Conservation (phyloP, 2,888 invertebrate species). For the Eupithecia tripunctaria region DNA sequence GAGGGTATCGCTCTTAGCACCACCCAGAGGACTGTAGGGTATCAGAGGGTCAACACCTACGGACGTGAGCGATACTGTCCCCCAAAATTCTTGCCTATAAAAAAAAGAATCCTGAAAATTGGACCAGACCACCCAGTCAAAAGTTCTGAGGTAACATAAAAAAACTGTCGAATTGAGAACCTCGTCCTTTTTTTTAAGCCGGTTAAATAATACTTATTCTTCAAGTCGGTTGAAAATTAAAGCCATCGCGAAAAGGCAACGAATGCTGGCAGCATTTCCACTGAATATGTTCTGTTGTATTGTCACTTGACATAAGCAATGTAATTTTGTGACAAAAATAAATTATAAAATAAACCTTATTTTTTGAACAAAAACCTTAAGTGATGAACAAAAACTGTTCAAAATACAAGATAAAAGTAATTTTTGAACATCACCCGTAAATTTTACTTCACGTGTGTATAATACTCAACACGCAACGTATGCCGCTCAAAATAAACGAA, state of each 20-base stretch:
- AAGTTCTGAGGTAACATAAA: no score
- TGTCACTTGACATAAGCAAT: neutral
- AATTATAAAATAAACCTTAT: neutral
- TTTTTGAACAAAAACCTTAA: neutral
- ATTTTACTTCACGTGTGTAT: conserved; percentile 42
- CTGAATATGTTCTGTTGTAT: neutral
- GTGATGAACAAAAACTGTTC: neutral
- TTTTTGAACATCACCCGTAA: conserved; percentile 10
- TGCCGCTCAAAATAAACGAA: conserved; percentile 53
- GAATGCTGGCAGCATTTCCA: neutral
- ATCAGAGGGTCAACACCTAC: no score
- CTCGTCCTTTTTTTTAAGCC: neutral
- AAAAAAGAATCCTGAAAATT: no score
- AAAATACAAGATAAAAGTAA: conserved; percentile 4
- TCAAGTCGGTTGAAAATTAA: neutral
- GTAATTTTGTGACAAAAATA: neutral
- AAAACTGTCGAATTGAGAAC: neutral
- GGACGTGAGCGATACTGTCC: no score
- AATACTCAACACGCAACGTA: conserved; percentile 48
- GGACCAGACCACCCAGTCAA: no score
- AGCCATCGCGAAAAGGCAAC: neutral
- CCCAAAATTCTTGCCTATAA: no score
- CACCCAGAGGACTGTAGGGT: no score
- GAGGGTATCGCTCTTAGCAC: no score
- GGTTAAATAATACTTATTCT: neutral